Evolutionary conservation across 64 coral and sea anemone genomes (phyloP).

Genomic region (Pachyseris speciosa): DNA sequence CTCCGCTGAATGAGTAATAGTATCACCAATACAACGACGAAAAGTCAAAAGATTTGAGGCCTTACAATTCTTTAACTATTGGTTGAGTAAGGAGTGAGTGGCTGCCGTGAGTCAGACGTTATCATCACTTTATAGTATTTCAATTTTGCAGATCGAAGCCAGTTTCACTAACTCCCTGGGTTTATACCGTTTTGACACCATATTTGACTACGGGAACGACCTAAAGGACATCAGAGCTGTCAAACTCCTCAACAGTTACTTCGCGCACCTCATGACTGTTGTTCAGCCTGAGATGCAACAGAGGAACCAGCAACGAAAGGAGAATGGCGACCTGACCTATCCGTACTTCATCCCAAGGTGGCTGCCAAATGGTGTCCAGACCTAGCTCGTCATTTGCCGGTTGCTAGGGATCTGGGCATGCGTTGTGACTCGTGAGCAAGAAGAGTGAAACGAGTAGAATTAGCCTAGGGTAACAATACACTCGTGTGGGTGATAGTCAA

Average conservation of each 20-base stretch:
- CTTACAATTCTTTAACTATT: background rate
- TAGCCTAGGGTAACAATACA: background rate
- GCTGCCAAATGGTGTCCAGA: slow-evolving; percentile 52
- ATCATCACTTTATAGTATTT: background rate
- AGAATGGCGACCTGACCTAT: slow-evolving; percentile 9
- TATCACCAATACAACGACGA: too few species aligned
- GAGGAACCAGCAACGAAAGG: background rate
- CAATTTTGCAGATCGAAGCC: background rate
- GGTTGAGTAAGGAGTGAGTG: background rate
- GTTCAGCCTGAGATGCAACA: slow-evolving; percentile 31
- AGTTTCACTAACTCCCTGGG: background rate
- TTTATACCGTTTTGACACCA: slow-evolving; percentile 26
- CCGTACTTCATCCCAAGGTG: slow-evolving; percentile 50
- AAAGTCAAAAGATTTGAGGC: too few species aligned
- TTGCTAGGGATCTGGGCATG: background rate
- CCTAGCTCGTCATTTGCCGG: background rate
- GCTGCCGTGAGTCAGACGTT: background rate
- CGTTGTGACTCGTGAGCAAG: background rate
- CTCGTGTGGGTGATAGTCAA: background rate
- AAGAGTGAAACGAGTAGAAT: background rate
- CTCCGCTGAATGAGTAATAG: too few species aligned
- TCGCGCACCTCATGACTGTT: background rate
- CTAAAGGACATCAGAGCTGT: slow-evolving; percentile 19
- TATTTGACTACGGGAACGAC: slow-evolving; percentile 54
- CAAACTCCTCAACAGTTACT: slow-evolving; percentile 22